Base-by-base conservation (phyloP, 2,113 vertebrate genomes). In the Rafetus swinhoei region DNA sequence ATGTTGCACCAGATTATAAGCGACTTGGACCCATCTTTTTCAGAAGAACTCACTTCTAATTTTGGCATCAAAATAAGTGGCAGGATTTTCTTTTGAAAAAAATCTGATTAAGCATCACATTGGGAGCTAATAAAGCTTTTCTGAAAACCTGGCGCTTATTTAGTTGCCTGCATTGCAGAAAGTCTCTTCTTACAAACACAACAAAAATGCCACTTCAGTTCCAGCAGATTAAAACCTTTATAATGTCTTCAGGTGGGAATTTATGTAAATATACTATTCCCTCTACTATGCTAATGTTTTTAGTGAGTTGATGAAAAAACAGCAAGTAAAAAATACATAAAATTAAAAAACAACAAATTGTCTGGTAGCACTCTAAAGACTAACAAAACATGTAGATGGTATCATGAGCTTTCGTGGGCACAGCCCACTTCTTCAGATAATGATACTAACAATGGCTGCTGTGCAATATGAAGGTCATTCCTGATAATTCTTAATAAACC, bases 41-140 rank as follows among this genome's bases (percentile, higher is more conserved):
- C 50, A 32, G 79, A 55, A 9, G 53, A 74, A 62, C 24, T 39
- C 24, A 9, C 1, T 5, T 90, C 32, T 53, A 81, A 56, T 16
- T 81, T 55, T 82, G 10, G 53, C 50, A 82, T 16, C 29, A 59
- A 39, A 86, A 74, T 3, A 74, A 84, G 65, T 7, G 85, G 81
- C 14, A 65, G 90, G 35, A 65, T 84, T 86, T 69, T 72, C 32
- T 72, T 65, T n/a, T 72, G 65, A 72, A 72, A 55, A 69, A 55
- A 65, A 25, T 2, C 57, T 39, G 25, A 55, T 0, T 0, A 56
- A 90, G 25, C 50, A 65, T 32, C 55, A 3, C 5, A 81, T 16
- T 1, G 55, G 60, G 56, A 89, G 55, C 2, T 0, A n/a, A 22
- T 18, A 27, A 27, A 55, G 84, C 74, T 86, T 22, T 22, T 4